Base-by-base conservation (phyloP, 2,797 vertebrate species). In the Syngnathus rostellatus region DNA sequence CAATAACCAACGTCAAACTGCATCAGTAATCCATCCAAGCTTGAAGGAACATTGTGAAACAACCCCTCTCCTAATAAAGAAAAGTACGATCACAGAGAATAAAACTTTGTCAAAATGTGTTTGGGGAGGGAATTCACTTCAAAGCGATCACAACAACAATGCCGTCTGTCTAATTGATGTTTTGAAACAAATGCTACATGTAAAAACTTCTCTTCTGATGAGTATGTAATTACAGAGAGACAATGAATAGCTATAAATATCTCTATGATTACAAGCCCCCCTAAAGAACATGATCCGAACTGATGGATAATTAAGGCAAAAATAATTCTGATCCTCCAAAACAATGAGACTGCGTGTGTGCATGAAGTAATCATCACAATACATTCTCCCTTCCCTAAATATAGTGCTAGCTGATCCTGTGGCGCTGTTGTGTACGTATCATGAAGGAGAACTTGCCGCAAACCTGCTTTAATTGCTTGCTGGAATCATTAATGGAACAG, bases 221-320 rank as follows among this genome's bases (percentile, higher is more conserved):
- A 81, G 74, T 79, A 82, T 82, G 76, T 91, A 88, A 90, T 91
- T 90, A 87, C 83, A 87, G 80, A 72, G 82, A 70, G 76, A 77
- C 77, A 86, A 85, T 83, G 83, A 83, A 78, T 71, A 75, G 76
- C 83, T 89, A 89, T 88, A 89, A 89, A 89, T 88, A 91, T 83
- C 83, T 75, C 77, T 84, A 85, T 86, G 85, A 86, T 89, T 88
- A 85, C 85, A 48, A 67, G 72, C 77, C 74, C 75, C 83, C 78
- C 81, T 81, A 77, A 85, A 84, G 85, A 87, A 87, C 85, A 86
- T 80, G 82, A 88, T 88, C 85, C 81, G 85, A 79, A 84, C 77
- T 79, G 85, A 80, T 78, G 77, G 83, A 86, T 89, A 89, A 89
- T 87, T 85, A 89, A 87, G 81, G 82, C 76, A 79, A 85, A 64